These are phyloP conservation scores for Nipponacmea schrenckii DNA, from an alignment of 2,888 invertebrate genomes.

Conservation along the genomic window DNA sequence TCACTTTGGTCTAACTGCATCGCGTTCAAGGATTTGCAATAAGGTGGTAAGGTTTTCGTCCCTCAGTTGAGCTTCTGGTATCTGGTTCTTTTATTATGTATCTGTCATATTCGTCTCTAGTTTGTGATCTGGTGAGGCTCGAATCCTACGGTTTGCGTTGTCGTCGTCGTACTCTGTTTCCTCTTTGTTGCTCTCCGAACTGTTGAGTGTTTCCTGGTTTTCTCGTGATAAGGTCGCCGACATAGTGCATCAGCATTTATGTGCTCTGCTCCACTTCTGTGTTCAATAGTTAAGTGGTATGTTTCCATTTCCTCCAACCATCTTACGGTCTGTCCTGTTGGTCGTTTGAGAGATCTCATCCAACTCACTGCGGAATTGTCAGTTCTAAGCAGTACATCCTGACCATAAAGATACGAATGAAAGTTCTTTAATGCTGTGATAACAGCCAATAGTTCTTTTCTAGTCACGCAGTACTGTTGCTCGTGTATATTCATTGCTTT, in stretches of 20 bases:
- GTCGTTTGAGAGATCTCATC: constrained; percentile 11
- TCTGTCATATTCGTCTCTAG: too few relatives aligned
- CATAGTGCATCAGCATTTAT: constrained; percentile 9
- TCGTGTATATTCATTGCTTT: constrained; percentile 7
- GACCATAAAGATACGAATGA: constrained; percentile 15
- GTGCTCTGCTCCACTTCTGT: background rate
- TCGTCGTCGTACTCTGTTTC: too few relatives aligned
- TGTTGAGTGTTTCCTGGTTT: background rate
- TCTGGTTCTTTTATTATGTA: too few relatives aligned
- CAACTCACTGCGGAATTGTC: constrained; percentile 14
- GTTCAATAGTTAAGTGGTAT: constrained; percentile 7
- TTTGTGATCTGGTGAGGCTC: too few relatives aligned
- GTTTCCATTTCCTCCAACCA: constrained; percentile 14
- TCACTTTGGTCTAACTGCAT: too few relatives aligned
- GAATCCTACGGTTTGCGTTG: too few relatives aligned
- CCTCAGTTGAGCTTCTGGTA: too few relatives aligned
- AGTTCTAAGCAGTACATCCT: constrained; percentile 13
- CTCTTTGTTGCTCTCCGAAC: too few relatives aligned
- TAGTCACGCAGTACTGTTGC: constrained; percentile 15
- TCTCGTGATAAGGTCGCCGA: background rate
- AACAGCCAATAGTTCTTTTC: constrained; percentile 14
- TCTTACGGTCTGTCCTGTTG: background rate
- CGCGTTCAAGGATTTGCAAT: too few relatives aligned
- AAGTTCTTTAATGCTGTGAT: constrained; percentile 11
- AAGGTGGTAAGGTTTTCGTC: too few relatives aligned